phyloP scores from a whole-genome alignment of 2,888 invertebrate species.

The Mallateleia sp. region DNA sequence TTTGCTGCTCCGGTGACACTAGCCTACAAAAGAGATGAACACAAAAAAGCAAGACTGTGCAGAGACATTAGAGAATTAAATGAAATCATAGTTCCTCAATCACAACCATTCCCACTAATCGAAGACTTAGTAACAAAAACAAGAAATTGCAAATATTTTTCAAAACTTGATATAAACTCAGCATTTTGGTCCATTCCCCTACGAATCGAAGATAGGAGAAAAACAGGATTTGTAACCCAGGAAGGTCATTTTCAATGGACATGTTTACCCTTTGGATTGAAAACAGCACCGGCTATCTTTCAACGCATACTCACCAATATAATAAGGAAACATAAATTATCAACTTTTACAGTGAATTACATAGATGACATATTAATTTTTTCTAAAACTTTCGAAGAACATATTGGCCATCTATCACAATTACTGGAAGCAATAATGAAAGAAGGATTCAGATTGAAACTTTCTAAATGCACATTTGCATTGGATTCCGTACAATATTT shows the following conservation, averaged over 20 bases:
- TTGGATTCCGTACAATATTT: constrained; percentile 20
- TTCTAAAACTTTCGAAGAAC: too few species aligned
- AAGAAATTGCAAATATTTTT: constrained; percentile 57
- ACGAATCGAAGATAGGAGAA: constrained; percentile 70
- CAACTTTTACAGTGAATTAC: constrained; percentile 46
- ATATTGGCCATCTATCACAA: constrained; percentile 34
- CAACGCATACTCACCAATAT: constrained; percentile 69
- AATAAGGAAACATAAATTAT: constrained; percentile 55
- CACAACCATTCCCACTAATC: constrained; percentile 80
- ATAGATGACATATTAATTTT: too few species aligned
- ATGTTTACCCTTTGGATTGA: constrained; percentile 65
- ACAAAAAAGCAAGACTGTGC: constrained; percentile 55
- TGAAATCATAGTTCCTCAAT: constrained; percentile 75
- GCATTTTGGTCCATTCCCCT: constrained; percentile 81
- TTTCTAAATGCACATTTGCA: constrained; percentile 41
- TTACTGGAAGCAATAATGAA: constrained; percentile 62
- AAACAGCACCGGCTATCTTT: constrained; percentile 72
- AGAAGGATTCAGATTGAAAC: constrained; percentile 77
- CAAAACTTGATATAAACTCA: constrained; percentile 80
- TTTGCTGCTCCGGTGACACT: constrained; percentile 71
- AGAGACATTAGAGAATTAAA: constrained; percentile 42
- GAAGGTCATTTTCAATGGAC: constrained; percentile 66
- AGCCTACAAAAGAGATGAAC: constrained; percentile 66
- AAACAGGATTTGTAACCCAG: constrained; percentile 69
- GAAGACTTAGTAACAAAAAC: constrained; percentile 75